Evolutionary conservation across 2,113 vertebrate genomes (phyloP), one percentile per base, ranked within the genome.

Genomic region (Meriones unguiculatus): DNA sequence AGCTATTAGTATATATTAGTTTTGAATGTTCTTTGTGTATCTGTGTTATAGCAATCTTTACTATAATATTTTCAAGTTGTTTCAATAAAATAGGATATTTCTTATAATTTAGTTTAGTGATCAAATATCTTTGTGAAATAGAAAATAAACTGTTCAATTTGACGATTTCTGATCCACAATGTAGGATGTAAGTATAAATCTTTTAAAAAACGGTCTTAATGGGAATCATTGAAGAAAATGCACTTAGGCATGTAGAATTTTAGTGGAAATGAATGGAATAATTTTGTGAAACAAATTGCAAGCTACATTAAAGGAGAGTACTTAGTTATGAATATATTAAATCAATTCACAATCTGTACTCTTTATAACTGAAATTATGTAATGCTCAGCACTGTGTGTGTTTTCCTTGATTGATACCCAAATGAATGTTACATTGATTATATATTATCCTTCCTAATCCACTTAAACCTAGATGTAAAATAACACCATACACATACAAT

Each of bases 301-400:
- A 97, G 72, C 96, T 96, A 88, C 87, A 91, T 93, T 96, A 97
- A 97, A 96, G 81, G 82, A 97, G 80, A 96, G 82, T 92, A 93
- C 93, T 97, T 96, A 97, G 78, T 95, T 97, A 93, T 93, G 93
- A 98, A 97, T 97, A 97, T 93, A 97, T 97, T 98, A 98, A 98
- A 96, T 72, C 92, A 95, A 86, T 3, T 97, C 96, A 86, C 9
- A 93, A 78, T 97, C 95, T 94, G 78, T 94, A 46, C 90, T 73
- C 94, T 38, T 82, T 95, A 69, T 11, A 76, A 85, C 65, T 84
- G 0, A 97, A 96, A 91, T 72, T 46, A 85, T 70, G 87, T n/a
- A 28, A 85, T 89, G 64, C 72, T 89, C 22, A 67, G 5, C 0
- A 87, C 87, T 9, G 1, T 32, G 20, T 7, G 0, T 67, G 86